These are phyloP conservation scores for Telmatherina bonti DNA, from an alignment of 2,797 vertebrate genomes.

Conservation along the genomic window DNA sequence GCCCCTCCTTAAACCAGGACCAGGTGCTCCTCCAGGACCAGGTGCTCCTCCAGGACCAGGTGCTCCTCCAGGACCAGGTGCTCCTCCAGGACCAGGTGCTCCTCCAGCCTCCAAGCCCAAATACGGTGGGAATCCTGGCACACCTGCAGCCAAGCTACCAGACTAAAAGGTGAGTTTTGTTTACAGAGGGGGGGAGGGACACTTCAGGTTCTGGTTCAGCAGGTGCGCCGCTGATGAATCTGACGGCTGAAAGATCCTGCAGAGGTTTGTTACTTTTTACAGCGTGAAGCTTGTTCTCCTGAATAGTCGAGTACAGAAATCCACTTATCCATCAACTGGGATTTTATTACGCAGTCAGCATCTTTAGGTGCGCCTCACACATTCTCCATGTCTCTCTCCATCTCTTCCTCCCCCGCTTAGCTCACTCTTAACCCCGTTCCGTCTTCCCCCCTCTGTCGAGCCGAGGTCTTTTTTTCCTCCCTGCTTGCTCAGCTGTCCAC, in stretches of 20 bases:
- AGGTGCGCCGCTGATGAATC: not conserved
- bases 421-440: constrained; percentile 3
- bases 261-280: constrained; percentile 37
- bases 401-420: constrained; percentile 1
- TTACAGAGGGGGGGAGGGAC: no score
- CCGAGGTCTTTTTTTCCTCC: constrained; percentile 30
- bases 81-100: no score
- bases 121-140: no score
- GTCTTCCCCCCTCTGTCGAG: constrained; percentile 8
- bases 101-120: no score
- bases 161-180: no score
- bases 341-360: constrained; percentile 70
- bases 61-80: no score
- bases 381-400: not conserved
- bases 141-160: no score
- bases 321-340: constrained; percentile 66
- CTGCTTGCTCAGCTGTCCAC: constrained; percentile 74
- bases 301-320: constrained; percentile 69
- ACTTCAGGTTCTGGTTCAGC: no score
- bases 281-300: constrained; percentile 52
- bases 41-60: no score
- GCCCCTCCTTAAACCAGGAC: no score
- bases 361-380: constrained; percentile 50
- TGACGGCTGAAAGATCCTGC: constrained; percentile 14
- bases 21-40: no score